Evolutionary conservation across 2,888 invertebrate species (phyloP).

Genomic region (Thalpophila matura): DNA sequence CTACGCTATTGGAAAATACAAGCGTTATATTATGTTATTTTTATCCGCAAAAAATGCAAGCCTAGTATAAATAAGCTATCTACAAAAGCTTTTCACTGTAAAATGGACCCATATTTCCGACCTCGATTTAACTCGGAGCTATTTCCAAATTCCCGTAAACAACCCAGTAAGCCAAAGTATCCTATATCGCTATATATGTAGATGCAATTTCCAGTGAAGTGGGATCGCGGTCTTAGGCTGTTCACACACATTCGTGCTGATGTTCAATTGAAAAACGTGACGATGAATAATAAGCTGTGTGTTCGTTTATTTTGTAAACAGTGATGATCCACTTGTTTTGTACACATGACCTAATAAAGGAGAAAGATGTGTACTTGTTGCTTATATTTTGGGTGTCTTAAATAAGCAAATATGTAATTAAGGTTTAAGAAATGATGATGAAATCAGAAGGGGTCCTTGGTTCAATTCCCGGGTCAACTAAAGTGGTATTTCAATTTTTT

Average conservation of each 20-base stretch:
- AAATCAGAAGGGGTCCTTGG: no score
- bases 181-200: no score
- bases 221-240: conserved; percentile 30
- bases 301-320: conserved; percentile 52
- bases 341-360: conserved; percentile 43
- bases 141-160: conserved; percentile 1
- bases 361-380: conserved; percentile 28
- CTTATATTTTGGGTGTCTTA: neutral
- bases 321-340: conserved; percentile 38
- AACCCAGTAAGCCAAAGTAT: conserved; percentile 6
- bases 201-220: conserved; percentile 16
- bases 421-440: no score
- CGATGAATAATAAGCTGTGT: conserved; percentile 54
- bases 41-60: no score
- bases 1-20: no score
- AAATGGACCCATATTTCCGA: conserved; percentile 1
- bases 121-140: neutral
- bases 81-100: neutral
- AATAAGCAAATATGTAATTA: neutral
- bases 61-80: neutral
- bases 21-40: no score
- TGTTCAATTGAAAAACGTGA: conserved; percentile 56
- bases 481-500: no score
- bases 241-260: conserved; percentile 33
- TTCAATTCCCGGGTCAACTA: no score